Conservation (phyloP, 2,113 vertebrate genomes). For the Shinisaurus crocodilurus region DNA sequence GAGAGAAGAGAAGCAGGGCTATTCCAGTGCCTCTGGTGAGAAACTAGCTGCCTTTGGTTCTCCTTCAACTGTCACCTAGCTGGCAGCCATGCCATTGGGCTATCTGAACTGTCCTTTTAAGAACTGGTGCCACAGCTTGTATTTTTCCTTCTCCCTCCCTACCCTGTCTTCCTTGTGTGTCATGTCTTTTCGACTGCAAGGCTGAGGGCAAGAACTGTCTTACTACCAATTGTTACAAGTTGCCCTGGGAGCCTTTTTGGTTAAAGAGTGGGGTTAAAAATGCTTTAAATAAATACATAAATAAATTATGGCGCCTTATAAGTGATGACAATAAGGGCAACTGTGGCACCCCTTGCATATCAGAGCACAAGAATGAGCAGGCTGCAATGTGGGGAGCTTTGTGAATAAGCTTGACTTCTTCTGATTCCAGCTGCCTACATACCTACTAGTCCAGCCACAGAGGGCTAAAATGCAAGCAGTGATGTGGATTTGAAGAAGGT, state of each 20-base stretch:
- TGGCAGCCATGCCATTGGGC: neutral
- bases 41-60: too few relatives aligned
- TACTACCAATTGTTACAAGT: neutral
- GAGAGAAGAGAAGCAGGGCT: too few relatives aligned
- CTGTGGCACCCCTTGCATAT: neutral
- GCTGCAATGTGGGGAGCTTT: neutral
- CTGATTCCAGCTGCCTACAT: slow-evolving; percentile 9
- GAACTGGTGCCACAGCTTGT: too few relatives aligned
- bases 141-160: neutral
- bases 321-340: neutral
- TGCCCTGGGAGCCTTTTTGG: neutral
- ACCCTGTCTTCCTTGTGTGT: neutral
- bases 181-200: neutral
- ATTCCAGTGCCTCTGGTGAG: too few relatives aligned
- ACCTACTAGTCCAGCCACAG: slow-evolving; percentile 93
- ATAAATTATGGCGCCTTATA: rapidly evolving
- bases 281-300: neutral
- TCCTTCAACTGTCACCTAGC: neutral
- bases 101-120: too few relatives aligned
- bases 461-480: slow-evolving; percentile 90
- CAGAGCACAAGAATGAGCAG: neutral
- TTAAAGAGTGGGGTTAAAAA: neutral
- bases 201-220: too few relatives aligned
- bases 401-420: too few relatives aligned
- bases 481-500: slow-evolving; percentile 84